Base-by-base conservation (phyloP, 2,113 vertebrate species). In the Cricetomys ansorgei region DNA sequence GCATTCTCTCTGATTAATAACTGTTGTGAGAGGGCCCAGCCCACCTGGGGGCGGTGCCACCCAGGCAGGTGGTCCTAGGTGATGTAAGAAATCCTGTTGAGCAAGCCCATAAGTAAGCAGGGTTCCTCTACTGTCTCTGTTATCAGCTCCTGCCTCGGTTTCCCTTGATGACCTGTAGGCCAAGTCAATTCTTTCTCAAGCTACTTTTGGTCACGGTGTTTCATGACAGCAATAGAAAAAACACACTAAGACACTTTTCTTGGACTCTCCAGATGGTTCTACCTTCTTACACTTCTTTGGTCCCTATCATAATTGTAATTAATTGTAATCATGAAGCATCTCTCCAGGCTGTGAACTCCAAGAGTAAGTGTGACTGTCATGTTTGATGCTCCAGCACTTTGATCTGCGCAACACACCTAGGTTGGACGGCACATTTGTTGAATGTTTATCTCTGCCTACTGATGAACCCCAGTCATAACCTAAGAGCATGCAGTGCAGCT, bases 391-490 rank as follows among this genome's bases (percentile, higher is more conserved):
- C 23, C 50, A 69, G 43, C 25, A n/a, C 40, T 43, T 65, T 31
- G 72, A 37, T 19, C 73, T 77, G 48, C 64, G 64, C 45, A 16
- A 21, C 77, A 73, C 11, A n/a, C 19, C 27, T 84, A 31, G 29
- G 70, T 7, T 59, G 11, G 55, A 53, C 57, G 40, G 86, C 13
- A 81, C 9, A 40, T 64, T 77, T 91, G 89, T 77, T 86, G 77
- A 98, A 72, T 73, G 55, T 92, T 65, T 76, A 45, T 57, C 69
- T 89, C 92, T 88, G 83, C 23, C 62, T 91, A 48, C 31, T 62
- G 19, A 69, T 57, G 57, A 89, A 55, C 4, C 50, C 79, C 25
- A 40, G 40, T 40, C 69, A 50, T 64, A 72, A 87, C 7, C 16
- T 48, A 84, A 93, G 13, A 72, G 59, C 23, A 90, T 62, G 83